Evolutionary conservation across 2,888 invertebrate species (phyloP).

Genomic region (Morpho helenor): DNA sequence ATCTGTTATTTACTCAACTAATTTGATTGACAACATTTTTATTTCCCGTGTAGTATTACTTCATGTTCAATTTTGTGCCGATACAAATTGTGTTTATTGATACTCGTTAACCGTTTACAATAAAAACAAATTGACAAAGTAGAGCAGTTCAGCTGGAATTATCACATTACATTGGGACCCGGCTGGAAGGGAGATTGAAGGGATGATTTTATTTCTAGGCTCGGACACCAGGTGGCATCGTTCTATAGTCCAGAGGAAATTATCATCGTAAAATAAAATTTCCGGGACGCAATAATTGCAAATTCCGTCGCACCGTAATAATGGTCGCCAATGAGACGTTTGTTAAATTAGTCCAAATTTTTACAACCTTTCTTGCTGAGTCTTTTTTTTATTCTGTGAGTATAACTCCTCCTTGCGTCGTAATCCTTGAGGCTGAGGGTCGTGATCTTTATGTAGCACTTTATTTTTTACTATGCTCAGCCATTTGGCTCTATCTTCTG

Average conservation of each 20-base stretch:
- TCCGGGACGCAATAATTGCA: constrained; percentile 13
- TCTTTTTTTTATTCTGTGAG: too few species aligned
- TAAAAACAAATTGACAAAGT: constrained; percentile 8
- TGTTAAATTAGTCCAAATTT: not conserved
- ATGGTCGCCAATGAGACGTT: constrained; percentile 1
- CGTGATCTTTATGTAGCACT: too few species aligned
- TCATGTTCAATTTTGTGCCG: too few species aligned
- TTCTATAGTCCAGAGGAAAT: constrained; percentile 21
- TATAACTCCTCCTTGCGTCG: too few species aligned
- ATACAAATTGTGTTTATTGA: not conserved
- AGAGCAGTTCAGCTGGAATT: constrained; percentile 6
- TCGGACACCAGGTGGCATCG: constrained; percentile 25
- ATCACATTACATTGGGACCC: constrained; percentile 9
- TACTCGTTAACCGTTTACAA: constrained; percentile 1
- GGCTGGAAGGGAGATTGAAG: constrained; percentile 13
- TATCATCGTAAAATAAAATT: constrained; percentile 21
- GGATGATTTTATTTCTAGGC: constrained; percentile 24
- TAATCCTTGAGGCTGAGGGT: too few species aligned
- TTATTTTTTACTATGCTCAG: too few species aligned
- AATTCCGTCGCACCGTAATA: not conserved
- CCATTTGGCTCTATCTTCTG: too few species aligned
- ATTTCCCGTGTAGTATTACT: too few species aligned
- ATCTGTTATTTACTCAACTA: too few species aligned
- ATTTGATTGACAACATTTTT: too few species aligned
- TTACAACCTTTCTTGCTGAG: not conserved